phyloP scores from a whole-genome alignment of 2,888 invertebrate genomes.

The Norana najaformis region DNA sequence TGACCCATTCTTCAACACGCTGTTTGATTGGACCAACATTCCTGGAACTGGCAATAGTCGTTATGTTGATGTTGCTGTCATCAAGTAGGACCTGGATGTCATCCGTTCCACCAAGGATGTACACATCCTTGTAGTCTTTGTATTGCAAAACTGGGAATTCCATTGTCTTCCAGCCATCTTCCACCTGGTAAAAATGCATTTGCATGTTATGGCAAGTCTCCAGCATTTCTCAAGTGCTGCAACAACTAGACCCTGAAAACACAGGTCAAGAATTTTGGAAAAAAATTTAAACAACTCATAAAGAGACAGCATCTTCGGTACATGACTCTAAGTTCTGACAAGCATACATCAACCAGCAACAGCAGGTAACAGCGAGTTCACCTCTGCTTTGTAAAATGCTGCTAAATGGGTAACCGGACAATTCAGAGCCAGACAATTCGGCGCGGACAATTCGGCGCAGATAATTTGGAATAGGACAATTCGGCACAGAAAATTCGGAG shows the following conservation, averaged over 20 bases:
- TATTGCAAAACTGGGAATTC: constrained; percentile 78
- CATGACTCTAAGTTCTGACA: not conserved
- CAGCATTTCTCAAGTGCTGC: not conserved
- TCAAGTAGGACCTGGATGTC: constrained; percentile 81
- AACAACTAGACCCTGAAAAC: not conserved
- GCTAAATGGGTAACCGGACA: too few species aligned
- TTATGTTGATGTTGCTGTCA: constrained; percentile 82
- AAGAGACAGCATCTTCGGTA: not conserved
- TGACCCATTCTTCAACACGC: constrained; percentile 81
- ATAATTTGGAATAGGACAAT: too few species aligned
- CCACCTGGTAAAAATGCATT: constrained; percentile 68
- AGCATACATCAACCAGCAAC: not conserved
- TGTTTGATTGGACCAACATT: constrained; percentile 82
- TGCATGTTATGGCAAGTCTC: not conserved
- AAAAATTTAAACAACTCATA: not conserved
- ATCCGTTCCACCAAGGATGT: constrained; percentile 80
- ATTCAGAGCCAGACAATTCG: too few species aligned
- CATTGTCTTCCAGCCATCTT: constrained; percentile 79
- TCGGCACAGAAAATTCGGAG: too few species aligned
- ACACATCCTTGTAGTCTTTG: constrained; percentile 82
- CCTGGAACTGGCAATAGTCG: constrained; percentile 83
- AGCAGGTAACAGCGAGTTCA: not conserved
- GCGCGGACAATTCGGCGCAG: too few species aligned
- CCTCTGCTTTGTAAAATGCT: not conserved
- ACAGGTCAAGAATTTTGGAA: not conserved